These are phyloP conservation scores for Cyclina sinensis DNA, from an alignment of 1,140 invertebrate genomes.

Conservation along the genomic window DNA sequence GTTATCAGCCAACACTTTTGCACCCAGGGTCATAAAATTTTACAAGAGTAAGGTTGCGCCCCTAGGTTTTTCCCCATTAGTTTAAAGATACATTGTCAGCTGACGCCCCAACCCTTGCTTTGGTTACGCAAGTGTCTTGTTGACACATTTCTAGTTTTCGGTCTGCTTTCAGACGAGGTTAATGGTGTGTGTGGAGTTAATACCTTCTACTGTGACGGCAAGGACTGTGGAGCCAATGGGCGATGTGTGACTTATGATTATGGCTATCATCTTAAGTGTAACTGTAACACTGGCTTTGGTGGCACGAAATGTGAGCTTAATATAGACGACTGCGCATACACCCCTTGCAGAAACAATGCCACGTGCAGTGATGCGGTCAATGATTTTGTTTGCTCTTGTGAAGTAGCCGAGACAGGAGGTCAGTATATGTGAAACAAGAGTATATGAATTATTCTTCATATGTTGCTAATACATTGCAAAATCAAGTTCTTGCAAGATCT, in stretches of 20 bases:
- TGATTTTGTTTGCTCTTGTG: constrained; percentile 29
- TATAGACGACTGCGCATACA: constrained; percentile 42
- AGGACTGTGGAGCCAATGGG: constrained; percentile 16
- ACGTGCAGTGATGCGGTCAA: constrained; percentile 16
- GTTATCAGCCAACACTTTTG: no score
- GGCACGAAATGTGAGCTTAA: constrained; percentile 25
- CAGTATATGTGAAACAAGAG: no score
- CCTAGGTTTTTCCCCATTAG: no score
- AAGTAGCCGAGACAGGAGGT: constrained; percentile 26
- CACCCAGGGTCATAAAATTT: no score
- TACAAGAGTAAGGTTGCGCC: no score
- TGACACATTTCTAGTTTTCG: not conserved
- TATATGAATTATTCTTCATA: no score
- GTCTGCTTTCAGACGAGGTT: not conserved
- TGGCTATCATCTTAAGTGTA: constrained; percentile 40
- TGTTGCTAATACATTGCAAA: no score
- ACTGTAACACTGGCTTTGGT: constrained; percentile 28
- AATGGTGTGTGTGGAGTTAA: constrained; percentile 5
- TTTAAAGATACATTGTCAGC: no score
- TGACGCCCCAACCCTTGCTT: no score
- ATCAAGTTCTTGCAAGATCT: no score
- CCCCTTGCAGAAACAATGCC: constrained; percentile 38
- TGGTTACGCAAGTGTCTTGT: no score
- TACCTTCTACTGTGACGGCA: constrained; percentile 5
- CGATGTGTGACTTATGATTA: constrained; percentile 45